A percentile compares a stretch with the other conserved stretches of the same genome.
Evolutionary conservation across 2,113 vertebrate genomes (phyloP).

Genomic region (Elanus axillaris): DNA sequence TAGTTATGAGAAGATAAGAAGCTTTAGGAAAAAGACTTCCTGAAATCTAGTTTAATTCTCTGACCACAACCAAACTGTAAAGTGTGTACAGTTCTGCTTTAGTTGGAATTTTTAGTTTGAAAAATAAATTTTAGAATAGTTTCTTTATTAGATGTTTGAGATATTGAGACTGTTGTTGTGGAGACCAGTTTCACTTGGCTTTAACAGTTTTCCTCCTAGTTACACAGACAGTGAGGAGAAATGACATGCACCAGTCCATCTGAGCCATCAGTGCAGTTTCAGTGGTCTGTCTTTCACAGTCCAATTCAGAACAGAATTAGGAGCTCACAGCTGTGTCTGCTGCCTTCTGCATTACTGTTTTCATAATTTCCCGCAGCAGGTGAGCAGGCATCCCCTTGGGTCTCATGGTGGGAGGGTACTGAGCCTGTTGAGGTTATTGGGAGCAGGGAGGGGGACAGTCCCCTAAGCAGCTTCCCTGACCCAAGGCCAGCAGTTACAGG

Average conservation of each 20-base stretch:
- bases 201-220: not conserved
- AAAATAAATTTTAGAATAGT: not conserved
- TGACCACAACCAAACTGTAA: not conserved
- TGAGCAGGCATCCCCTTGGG: not conserved
- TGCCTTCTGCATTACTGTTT: not conserved
- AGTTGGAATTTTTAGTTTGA: not conserved
- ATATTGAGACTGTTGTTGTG: not conserved
- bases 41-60: not conserved
- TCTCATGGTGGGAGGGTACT: not conserved
- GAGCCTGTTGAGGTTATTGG: not conserved
- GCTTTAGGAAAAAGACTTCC: not conserved
- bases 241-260: rapidly evolving
- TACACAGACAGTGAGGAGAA: not conserved
- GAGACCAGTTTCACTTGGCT: not conserved
- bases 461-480: not conserved
- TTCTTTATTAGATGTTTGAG: not conserved
- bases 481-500: not conserved
- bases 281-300: not conserved
- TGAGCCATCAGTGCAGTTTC: not conserved
- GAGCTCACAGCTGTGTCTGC: not conserved
- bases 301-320: not conserved
- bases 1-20: not conserved
- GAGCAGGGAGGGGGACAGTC: not conserved
- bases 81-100: not conserved
- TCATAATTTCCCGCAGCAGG: not conserved